Evolutionary conservation across 2,888 invertebrate genomes (phyloP).

Genomic region (Agrilus mali): DNA sequence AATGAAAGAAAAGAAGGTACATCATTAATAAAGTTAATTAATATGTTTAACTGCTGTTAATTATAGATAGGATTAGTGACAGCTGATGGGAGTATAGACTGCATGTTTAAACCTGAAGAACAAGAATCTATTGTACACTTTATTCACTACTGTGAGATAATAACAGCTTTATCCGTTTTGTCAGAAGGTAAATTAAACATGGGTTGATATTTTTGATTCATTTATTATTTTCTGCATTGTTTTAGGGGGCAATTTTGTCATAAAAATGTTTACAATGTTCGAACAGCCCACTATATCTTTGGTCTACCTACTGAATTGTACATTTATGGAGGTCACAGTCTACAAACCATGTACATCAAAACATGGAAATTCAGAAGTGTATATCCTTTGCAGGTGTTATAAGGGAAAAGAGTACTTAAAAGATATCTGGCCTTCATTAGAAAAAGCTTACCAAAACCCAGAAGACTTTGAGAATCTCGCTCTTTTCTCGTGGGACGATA

Average conservation of each 20-base stretch:
- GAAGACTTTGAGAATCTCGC: slow-evolving; percentile 28
- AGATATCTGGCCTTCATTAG: slow-evolving; percentile 27
- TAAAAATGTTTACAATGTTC: slow-evolving; percentile 86
- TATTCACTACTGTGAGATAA: slow-evolving; percentile 73
- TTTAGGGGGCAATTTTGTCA: slow-evolving; percentile 60
- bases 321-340: slow-evolving; percentile 59
- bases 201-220: slow-evolving; percentile 1
- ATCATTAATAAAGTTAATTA: background rate
- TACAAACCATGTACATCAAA: slow-evolving; percentile 90
- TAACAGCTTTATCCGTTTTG: slow-evolving; percentile 62
- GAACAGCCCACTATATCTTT: slow-evolving; percentile 70
- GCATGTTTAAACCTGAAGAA: slow-evolving; percentile 69
- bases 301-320: slow-evolving; percentile 63
- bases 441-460: slow-evolving; percentile 34
- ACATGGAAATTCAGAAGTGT: slow-evolving; percentile 89
- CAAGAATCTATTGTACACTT: slow-evolving; percentile 72
- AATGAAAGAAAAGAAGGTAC: slow-evolving; percentile 38
- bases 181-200: slow-evolving; percentile 33
- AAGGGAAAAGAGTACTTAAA: slow-evolving; percentile 31
- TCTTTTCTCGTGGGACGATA: slow-evolving; percentile 45
- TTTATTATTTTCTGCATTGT: slow-evolving; percentile 1
- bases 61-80: slow-evolving; percentile 59
- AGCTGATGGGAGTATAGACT: slow-evolving; percentile 91
- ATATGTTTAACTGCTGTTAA: slow-evolving; percentile 4
- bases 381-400: slow-evolving; percentile 61